A percentile compares a stretch with the other conserved stretches of the same genome.
Evolutionary conservation across 1,140 invertebrate genomes (phyloP).

Genomic region (Portunus trituberculatus): DNA sequence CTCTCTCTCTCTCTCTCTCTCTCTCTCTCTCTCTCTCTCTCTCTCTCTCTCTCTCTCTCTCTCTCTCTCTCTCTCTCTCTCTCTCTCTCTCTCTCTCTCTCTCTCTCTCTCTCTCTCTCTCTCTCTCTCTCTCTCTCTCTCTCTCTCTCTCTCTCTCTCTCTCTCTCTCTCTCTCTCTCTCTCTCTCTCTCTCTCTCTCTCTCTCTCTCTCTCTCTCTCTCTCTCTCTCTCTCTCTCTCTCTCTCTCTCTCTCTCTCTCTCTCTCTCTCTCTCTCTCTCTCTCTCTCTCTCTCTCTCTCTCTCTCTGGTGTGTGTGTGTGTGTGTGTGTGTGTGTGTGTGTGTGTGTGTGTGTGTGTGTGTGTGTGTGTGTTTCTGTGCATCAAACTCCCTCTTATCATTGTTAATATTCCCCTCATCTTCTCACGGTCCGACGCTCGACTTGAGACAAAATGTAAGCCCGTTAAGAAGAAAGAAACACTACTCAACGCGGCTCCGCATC

Average conservation of each 20-base stretch:
- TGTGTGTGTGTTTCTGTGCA: too few relatives aligned
- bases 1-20: neutral
- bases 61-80: neutral
- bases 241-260: constrained; percentile 11
- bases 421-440: neutral
- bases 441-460: neutral
- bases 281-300: neutral
- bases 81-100: neutral
- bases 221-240: constrained; percentile 11
- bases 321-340: too few relatives aligned
- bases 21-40: neutral
- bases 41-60: neutral
- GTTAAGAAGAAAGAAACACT: neutral
- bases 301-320: too few relatives aligned
- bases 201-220: constrained; percentile 1
- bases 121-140: neutral
- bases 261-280: constrained; percentile 11
- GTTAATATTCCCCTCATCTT: neutral
- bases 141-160: neutral
- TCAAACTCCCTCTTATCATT: too few relatives aligned
- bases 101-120: neutral
- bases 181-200: neutral
- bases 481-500: neutral
- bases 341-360: too few relatives aligned
- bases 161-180: neutral